Conservation (phyloP, 2,113 vertebrate species). For the Phocoena phocoena region DNA sequence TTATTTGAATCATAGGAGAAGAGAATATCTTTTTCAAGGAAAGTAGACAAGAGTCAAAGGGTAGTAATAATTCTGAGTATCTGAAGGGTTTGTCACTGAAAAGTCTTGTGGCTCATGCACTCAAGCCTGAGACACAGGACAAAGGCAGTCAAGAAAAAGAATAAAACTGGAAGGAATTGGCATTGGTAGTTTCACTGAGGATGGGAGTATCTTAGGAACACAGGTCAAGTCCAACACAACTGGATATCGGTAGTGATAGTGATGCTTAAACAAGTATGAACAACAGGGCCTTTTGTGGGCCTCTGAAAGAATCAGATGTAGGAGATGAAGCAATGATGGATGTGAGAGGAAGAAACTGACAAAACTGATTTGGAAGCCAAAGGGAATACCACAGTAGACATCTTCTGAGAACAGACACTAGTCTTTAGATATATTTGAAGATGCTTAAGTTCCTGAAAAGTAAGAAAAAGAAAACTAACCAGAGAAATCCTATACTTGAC, state of each 20-base stretch:
- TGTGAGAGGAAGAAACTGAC: background rate
- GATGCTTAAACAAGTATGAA: background rate
- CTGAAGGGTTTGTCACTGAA: background rate
- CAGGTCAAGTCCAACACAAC: background rate
- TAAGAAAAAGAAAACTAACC: background rate
- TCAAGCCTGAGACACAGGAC: background rate
- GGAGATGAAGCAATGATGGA: background rate
- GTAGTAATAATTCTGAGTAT: background rate
- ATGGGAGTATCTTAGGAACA: background rate
- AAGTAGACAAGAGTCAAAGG: background rate
- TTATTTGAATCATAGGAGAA: background rate
- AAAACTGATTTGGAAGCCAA: background rate
- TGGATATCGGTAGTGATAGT: background rate
- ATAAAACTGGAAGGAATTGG: background rate
- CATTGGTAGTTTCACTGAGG: background rate
- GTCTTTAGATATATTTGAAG: background rate
- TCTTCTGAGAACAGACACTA: background rate
- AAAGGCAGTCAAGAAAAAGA: background rate
- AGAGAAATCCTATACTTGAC: background rate
- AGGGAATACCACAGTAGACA: background rate
- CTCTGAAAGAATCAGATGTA: background rate
- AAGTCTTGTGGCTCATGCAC: background rate
- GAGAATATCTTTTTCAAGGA: background rate
- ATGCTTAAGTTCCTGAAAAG: background rate
- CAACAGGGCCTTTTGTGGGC: background rate